These are phyloP conservation scores for Calcarius lapponicus DNA, from an alignment of 2,797 vertebrate species.

Conservation along the genomic window DNA sequence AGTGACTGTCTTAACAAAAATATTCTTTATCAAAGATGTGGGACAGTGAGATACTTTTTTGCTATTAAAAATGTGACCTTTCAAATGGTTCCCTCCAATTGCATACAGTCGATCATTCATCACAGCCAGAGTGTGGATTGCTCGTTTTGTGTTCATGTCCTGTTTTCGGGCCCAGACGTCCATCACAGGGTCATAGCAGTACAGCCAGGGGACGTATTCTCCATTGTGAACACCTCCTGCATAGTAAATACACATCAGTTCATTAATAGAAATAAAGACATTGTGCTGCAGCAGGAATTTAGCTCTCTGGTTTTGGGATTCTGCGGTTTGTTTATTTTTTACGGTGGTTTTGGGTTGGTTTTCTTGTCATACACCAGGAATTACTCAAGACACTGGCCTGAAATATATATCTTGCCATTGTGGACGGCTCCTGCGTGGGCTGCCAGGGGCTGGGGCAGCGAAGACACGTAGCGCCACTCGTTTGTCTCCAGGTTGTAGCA, in stretches of 20 bases:
- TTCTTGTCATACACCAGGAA: neutral
- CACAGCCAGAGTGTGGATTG: slow-evolving; percentile 95
- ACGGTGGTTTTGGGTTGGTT: neutral
- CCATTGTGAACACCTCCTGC: slow-evolving; percentile 98
- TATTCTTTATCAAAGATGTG: slow-evolving; percentile 44
- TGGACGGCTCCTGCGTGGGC: slow-evolving; percentile 96
- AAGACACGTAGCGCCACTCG: slow-evolving; percentile 97
- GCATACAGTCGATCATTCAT: slow-evolving; percentile 98
- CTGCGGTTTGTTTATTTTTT: accelerated
- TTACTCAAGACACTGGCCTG: slow-evolving; percentile 83
- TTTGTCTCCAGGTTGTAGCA: slow-evolving; percentile 98
- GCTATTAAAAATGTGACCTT: slow-evolving; percentile 84
- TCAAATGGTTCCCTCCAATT: slow-evolving; percentile 99
- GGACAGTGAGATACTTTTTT: slow-evolving; percentile 37
- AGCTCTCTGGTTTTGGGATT: neutral
- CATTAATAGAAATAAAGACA: neutral
- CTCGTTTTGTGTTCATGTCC: slow-evolving; percentile 99
- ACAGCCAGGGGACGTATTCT: slow-evolving; percentile 98
- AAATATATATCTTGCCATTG: slow-evolving; percentile 98
- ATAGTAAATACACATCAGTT: slow-evolving; percentile 33
- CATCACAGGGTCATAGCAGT: slow-evolving; percentile 98
- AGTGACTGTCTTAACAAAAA: slow-evolving; percentile 65
- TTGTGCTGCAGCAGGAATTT: neutral
- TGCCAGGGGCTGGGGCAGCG: slow-evolving; percentile 93
- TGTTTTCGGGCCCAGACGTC: slow-evolving; percentile 99